Evolutionary conservation across 2,113 vertebrate species (phyloP), one percentile per base, ranked within the genome.

Genomic region (Rallus limicola): DNA sequence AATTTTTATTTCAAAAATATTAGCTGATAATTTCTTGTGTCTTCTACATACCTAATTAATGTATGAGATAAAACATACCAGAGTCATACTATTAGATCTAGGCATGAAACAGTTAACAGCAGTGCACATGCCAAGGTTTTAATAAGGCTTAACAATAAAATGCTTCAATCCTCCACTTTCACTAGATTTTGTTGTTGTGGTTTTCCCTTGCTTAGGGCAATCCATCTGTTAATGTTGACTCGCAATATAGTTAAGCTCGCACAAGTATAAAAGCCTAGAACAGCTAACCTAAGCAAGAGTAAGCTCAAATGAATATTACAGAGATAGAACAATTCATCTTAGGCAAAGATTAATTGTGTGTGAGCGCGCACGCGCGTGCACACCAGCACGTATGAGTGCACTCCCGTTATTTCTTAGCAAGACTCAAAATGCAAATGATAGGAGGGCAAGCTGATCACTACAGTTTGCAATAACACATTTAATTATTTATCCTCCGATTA

Each of bases 141-240:
- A 97, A 98, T 96, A 97, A 95, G 97, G 95, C 92, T 97, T 95
- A 97, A 95, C 96, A 96, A 98, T 97, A 97, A 95, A 97, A 98
- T 95, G 96, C 96, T 95, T 97, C 92, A 94, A 79, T 90, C 92
- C 88, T 96, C 95, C 71, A 95, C 97, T 97, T 96, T 93, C 96
- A 84, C 95, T 94, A 65, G 92, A 92, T 97, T 93, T 94, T 96
- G 93, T 86, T 79, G 96, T 89, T 82, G 95, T 96, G 96, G 97
- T 92, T 98, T 87, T 97, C 97, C 95, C 95, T 98, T 95, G 98
- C 98, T 98, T 50, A 97, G 96, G 98, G 98, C 98, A 97, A 97
- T 96, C 97, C 98, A 98, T 98, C 98, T 98, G 98, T 98, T 97
- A 97, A 92, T 78, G 95, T 42, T 93, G 97, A 96, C 86, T 93